Percentiles rank a stretch among this genome's conserved stretches.
Evolutionary conservation across 2,113 vertebrate genomes (phyloP).

Genomic region (Nycticebus coucang): DNA sequence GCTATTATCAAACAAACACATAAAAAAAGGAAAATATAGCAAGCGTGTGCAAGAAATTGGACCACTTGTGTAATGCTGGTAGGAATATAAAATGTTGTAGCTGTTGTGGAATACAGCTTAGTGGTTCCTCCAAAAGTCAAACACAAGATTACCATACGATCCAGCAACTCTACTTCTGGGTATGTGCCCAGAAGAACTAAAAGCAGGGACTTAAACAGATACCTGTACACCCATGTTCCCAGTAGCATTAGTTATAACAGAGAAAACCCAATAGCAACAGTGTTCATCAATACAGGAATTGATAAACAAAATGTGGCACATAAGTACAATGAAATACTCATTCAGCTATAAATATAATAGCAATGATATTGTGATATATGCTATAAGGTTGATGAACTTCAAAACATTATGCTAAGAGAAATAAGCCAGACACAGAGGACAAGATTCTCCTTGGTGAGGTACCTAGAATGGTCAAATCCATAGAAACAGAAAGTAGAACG

Average conservation of each 20-base stretch:
- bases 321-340: background rate
- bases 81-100: background rate
- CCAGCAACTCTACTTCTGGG: background rate
- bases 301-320: background rate
- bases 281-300: background rate
- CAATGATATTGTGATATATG: background rate
- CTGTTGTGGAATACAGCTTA: background rate
- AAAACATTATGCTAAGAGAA: background rate
- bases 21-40: background rate
- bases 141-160: background rate
- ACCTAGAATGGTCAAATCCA: too few species aligned
- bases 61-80: background rate
- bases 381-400: background rate
- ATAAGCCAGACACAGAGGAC: background rate
- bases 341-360: background rate
- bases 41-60: background rate
- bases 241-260: background rate
- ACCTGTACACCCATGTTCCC: background rate
- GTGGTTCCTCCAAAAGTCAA: background rate
- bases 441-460: too few species aligned
- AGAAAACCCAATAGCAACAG: background rate
- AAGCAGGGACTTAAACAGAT: background rate
- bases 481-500: background rate
- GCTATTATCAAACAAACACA: background rate
- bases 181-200: background rate